Evolutionary conservation across 1,140 invertebrate genomes (phyloP), one percentile per base, ranked within the genome.

Genomic region (Calliopsis andreniformis): DNA sequence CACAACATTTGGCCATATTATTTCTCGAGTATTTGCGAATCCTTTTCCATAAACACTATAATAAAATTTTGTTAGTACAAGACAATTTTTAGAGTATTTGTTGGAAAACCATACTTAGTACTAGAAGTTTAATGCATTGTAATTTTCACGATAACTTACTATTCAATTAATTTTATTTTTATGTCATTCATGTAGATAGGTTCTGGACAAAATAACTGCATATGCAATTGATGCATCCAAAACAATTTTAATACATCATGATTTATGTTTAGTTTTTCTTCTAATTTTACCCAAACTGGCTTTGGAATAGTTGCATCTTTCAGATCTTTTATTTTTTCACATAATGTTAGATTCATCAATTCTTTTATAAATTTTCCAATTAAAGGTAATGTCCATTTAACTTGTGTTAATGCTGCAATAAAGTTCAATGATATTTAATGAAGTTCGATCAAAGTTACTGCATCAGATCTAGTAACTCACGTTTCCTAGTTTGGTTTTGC

Each of bases 121-220:
- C 43, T 32, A 35, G 14, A 14, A 69, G 28, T 18, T 3, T 25
- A 25, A 30, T 53, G n/a, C 16, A n/a, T 66, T 55, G 61, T 6
- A 58, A 68, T 58, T 58, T 32, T 58, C 16, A 67, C 62, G 59
- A 58, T 63, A 72, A 88, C 86, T 87, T 80, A 90, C 89, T 87
- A 86, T 78, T 91, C 86, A 61, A 91, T 91, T 63, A 91, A 55
- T 56, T 87, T 75, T 76, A 90, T 87, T 69, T 88, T 91, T 30
- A 90, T 73, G 32, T 90, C 85, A 70, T 86, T 89, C 14, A 87
- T 59, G 66, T 82, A 89, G 72, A 91, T 84, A 7, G 80, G 78
- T 28, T 66, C 20, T 23, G 82, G 39, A 64, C 80, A 86, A 68
- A 88, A 91, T 28, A 91, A 75, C 62, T 91, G 90, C 63, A 89